Evolutionary conservation across 2,113 vertebrate species (phyloP).

Genomic region (Caloenas nicobarica): DNA sequence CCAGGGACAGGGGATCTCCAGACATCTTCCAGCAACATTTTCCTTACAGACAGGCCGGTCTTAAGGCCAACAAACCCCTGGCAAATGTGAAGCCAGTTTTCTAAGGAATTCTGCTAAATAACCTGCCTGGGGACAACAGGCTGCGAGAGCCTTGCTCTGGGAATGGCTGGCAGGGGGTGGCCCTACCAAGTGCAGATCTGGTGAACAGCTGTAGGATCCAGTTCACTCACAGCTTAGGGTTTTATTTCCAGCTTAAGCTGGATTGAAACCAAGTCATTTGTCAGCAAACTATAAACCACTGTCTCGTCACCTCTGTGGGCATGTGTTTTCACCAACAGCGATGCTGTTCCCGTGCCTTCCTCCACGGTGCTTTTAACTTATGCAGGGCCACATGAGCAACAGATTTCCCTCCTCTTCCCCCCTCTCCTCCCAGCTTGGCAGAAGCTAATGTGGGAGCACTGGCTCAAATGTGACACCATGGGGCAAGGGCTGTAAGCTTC

Average conservation of each 20-base stretch:
- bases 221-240: not conserved
- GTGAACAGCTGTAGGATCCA: conserved; percentile 25
- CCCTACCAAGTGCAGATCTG: not conserved
- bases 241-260: conserved; percentile 31
- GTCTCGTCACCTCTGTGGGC: not conserved
- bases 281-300: conserved; percentile 31
- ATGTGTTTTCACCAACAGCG: not conserved
- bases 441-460: not conserved
- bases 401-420: not conserved
- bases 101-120: conserved; percentile 10
- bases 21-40: not conserved
- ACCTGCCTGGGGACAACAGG: not conserved
- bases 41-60: not conserved
- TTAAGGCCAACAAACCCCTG: not conserved
- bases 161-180: fast-evolving
- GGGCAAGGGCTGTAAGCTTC: not conserved
- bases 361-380: not conserved
- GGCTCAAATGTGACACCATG: fast-evolving
- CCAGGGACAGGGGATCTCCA: not conserved
- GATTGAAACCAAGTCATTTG: not conserved
- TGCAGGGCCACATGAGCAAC: not conserved
- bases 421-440: not conserved
- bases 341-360: not conserved
- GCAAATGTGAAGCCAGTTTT: not conserved
- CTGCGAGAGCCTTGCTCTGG: not conserved